These are phyloP conservation scores for Chamaetylas fuelleborni DNA, from an alignment of 2,113 vertebrate species.

Conservation along the genomic window DNA sequence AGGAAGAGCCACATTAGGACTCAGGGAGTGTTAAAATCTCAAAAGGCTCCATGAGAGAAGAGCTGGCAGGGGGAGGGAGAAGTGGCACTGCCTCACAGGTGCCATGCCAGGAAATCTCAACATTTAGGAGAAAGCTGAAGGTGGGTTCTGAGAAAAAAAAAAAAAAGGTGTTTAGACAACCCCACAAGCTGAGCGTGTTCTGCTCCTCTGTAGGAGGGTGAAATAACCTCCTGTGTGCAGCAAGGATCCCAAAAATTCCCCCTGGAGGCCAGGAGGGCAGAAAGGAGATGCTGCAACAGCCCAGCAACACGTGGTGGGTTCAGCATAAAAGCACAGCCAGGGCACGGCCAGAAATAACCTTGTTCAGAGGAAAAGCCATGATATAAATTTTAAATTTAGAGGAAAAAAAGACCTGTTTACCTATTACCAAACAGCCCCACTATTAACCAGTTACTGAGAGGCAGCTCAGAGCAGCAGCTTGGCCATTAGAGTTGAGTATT, in stretches of 20 bases:
- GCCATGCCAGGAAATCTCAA: not conserved
- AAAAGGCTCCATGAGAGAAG: not conserved
- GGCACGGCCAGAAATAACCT: slow-evolving; percentile 11
- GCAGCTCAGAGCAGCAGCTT: slow-evolving; percentile 60
- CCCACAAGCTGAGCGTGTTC: rapidly evolving
- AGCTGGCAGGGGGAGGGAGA: not conserved
- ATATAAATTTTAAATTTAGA: not conserved
- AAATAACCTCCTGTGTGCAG: not conserved
- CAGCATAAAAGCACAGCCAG: not conserved
- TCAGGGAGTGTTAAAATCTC: not conserved
- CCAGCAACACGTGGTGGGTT: not conserved
- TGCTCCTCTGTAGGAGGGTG: not conserved
- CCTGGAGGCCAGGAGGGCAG: not conserved
- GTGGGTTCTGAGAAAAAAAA: not conserved
- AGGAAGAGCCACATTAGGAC: not conserved
- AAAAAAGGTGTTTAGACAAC: not conserved
- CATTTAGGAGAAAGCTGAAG: not conserved
- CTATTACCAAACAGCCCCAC: not conserved
- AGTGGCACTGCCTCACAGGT: not conserved
- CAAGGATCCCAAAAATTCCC: not conserved
- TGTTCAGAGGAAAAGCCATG: not conserved
- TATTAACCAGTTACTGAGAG: slow-evolving; percentile 59
- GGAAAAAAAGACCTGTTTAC: not conserved
- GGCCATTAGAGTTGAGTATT: not conserved
- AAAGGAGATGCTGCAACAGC: not conserved